phyloP scores from a whole-genome alignment of 2,888 invertebrate genomes.

The Cotesia congregata region DNA sequence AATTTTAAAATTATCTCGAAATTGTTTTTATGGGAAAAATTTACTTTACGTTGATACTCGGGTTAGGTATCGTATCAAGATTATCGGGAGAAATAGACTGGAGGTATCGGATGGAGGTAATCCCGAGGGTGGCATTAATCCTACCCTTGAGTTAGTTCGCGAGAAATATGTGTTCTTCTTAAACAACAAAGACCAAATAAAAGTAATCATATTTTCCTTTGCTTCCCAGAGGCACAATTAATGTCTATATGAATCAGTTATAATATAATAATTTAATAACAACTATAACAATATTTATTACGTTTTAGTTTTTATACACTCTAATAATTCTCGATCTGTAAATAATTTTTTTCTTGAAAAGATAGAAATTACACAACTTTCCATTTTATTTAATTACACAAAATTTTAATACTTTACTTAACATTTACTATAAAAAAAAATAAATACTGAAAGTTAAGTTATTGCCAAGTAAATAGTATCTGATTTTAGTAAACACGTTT shows the following conservation, averaged over 20 bases:
- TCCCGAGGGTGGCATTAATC: slow-evolving; percentile 70
- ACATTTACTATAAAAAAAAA: no score
- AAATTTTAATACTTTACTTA: no score
- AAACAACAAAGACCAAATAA: slow-evolving; percentile 55
- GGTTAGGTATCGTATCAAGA: slow-evolving; percentile 7
- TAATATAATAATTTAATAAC: slow-evolving; percentile 66
- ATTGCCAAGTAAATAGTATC: no score
- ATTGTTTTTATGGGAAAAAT: neutral
- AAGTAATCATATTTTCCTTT: slow-evolving; percentile 69
- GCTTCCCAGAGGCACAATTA: slow-evolving; percentile 68
- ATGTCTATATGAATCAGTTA: slow-evolving; percentile 70
- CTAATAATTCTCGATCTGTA: neutral
- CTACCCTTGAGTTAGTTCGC: slow-evolving; percentile 52
- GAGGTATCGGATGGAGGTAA: slow-evolving; percentile 55
- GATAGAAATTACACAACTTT: no score
- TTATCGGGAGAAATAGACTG: slow-evolving; percentile 41
- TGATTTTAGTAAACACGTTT: no score
- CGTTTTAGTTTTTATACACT: slow-evolving; percentile 28
- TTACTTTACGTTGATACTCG: neutral
- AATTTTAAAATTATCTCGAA: neutral
- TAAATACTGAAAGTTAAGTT: no score
- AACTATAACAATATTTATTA: slow-evolving; percentile 66
- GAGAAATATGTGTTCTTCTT: slow-evolving; percentile 55
- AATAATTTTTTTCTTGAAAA: no score
- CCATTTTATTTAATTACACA: no score